A percentile compares a stretch with the other conserved stretches of the same genome.
Conservation (phyloP, 2,113 vertebrate species). For the Catharus bicknelli region DNA sequence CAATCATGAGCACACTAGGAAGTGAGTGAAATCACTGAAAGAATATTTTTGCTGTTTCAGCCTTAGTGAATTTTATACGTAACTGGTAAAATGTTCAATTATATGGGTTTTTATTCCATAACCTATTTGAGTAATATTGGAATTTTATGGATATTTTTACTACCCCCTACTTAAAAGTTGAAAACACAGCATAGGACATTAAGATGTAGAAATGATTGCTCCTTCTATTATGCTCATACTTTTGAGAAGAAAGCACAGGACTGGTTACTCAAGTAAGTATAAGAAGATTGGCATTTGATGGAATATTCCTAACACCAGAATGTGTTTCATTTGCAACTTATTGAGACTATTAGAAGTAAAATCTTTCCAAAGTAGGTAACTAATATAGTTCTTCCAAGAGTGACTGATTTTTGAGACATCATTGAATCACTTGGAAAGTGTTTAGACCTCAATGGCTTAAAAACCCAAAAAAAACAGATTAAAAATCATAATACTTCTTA, state of each 20-base stretch:
- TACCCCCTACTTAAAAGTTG: not conserved
- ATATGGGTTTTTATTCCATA: not conserved
- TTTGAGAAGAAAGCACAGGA: not conserved
- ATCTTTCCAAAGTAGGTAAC: not conserved
- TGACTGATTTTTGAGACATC: not conserved
- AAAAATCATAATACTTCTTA: not conserved
- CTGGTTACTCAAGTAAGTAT: not conserved
- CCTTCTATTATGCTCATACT: not conserved
- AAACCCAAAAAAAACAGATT: accelerated
- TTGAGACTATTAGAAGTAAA: not conserved
- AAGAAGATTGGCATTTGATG: not conserved
- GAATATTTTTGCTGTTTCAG: not conserved
- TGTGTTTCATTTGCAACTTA: not conserved
- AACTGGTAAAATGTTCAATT: not conserved
- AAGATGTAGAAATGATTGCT: not conserved
- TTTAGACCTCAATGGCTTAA: not conserved
- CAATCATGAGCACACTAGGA: not conserved
- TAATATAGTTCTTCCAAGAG: not conserved
- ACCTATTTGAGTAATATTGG: not conserved
- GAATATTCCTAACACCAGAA: not conserved
- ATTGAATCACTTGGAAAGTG: not conserved
- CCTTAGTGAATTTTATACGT: not conserved
- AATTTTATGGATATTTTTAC: not conserved
- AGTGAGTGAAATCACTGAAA: not conserved
- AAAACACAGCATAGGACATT: not conserved